Conservation (phyloP, 2,888 invertebrate species). For the Cyclophora albipunctata region DNA sequence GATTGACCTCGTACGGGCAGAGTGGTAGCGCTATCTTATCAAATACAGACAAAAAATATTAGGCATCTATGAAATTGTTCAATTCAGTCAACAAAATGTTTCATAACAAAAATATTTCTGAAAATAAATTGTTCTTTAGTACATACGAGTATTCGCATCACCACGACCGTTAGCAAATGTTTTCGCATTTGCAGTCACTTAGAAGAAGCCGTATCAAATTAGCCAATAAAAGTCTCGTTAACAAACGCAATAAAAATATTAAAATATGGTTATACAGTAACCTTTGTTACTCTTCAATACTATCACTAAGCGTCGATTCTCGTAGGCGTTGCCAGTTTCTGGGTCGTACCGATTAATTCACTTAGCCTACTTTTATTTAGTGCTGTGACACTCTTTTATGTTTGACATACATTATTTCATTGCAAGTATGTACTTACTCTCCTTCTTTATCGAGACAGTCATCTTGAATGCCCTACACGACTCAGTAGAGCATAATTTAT, state of each 20-base stretch:
- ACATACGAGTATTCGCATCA: no score
- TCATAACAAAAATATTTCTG: no score
- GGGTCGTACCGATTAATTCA: constrained; percentile 68
- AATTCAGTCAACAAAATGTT: no score
- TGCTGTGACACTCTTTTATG: constrained; percentile 63
- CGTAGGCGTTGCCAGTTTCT: constrained; percentile 50
- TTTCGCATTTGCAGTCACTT: no score
- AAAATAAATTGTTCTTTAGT: no score
- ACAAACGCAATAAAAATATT: no score
- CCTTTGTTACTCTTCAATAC: constrained; percentile 10
- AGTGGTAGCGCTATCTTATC: constrained; percentile 60
- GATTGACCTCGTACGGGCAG: constrained; percentile 60
- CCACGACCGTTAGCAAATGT: no score
- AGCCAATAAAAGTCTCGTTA: no score
- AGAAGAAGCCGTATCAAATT: no score
- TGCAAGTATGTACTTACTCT: constrained; percentile 42
- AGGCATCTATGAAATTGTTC: constrained; percentile 22
- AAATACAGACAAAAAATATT: constrained; percentile 30
- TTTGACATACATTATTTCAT: constrained; percentile 61
- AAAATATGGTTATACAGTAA: background rate
- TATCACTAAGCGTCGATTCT: constrained; percentile 27
- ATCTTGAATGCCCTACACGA: constrained; percentile 19
- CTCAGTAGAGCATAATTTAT: constrained; percentile 1
- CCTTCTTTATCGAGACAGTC: constrained; percentile 25
- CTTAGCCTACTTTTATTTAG: constrained; percentile 69